phyloP scores from a whole-genome alignment of 2,113 vertebrate species.

The Antennarius striatus region DNA sequence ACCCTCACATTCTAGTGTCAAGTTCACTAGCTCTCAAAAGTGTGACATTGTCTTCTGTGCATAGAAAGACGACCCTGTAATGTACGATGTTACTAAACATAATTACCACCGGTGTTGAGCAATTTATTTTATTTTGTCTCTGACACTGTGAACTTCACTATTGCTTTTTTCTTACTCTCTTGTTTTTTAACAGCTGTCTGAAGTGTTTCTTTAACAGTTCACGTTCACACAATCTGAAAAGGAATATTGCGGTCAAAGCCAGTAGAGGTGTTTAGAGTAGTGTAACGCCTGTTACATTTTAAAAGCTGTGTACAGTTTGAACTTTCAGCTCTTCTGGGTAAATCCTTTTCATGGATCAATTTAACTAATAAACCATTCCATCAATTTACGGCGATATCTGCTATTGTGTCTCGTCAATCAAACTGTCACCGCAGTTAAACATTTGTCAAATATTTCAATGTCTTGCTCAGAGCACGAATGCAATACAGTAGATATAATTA shows the following conservation, averaged over 20 bases:
- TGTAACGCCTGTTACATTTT: slow-evolving; percentile 31
- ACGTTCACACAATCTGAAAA: slow-evolving; percentile 46
- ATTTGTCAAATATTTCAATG: slow-evolving; percentile 39
- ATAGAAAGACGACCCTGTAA: slow-evolving; percentile 43
- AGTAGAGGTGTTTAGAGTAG: slow-evolving; percentile 45
- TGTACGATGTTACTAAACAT: slow-evolving; percentile 51
- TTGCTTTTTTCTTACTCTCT: background rate
- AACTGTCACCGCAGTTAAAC: slow-evolving; percentile 15
- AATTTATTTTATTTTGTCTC: slow-evolving; percentile 53
- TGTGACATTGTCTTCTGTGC: slow-evolving; percentile 56
- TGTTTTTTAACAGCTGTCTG: slow-evolving; percentile 29
- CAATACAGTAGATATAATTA: slow-evolving; percentile 70
- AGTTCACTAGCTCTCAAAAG: slow-evolving; percentile 65
- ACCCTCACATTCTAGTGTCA: slow-evolving; percentile 30
- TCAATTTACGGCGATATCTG: slow-evolving; percentile 41
- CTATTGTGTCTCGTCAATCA: slow-evolving; percentile 52
- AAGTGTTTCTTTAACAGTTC: slow-evolving; percentile 56
- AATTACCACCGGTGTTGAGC: slow-evolving; percentile 39
- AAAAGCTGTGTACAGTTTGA: slow-evolving; percentile 35
- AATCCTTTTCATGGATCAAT: slow-evolving; percentile 59
- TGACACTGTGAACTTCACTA: slow-evolving; percentile 33
- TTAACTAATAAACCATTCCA: slow-evolving; percentile 48
- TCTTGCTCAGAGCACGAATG: slow-evolving; percentile 46
- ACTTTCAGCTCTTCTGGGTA: slow-evolving; percentile 35
- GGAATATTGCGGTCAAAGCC: slow-evolving; percentile 29